These are phyloP conservation scores for Chrysomallon squamiferum DNA, from an alignment of 1,140 invertebrate species.

Conservation along the genomic window DNA sequence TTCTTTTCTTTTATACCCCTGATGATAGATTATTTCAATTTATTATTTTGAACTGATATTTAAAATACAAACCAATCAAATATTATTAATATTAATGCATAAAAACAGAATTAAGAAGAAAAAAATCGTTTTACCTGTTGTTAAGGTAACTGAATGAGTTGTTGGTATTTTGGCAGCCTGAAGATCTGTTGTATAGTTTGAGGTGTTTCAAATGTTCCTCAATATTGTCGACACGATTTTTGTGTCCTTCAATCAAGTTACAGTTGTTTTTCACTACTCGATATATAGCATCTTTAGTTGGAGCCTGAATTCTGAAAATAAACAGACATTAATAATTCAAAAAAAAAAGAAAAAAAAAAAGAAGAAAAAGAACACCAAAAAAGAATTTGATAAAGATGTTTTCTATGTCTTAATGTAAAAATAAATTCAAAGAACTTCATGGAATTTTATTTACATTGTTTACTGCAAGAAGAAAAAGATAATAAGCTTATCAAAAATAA, in stretches of 20 bases:
- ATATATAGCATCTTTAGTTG: slow-evolving; percentile 58
- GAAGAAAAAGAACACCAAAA: too few relatives aligned
- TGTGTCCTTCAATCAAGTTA: slow-evolving; percentile 46
- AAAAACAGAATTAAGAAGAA: not conserved
- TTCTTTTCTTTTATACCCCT: too few relatives aligned
- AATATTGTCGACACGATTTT: slow-evolving; percentile 39
- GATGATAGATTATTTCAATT: too few relatives aligned
- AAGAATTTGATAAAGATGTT: not conserved
- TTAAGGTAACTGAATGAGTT: not conserved
- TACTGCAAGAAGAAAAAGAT: too few relatives aligned
- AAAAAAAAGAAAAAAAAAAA: too few relatives aligned
- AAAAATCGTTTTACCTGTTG: not conserved
- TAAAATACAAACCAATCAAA: too few relatives aligned
- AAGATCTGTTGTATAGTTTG: slow-evolving; percentile 8
- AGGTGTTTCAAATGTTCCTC: slow-evolving; percentile 44
- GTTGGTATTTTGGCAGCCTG: not conserved
- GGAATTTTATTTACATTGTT: not conserved
- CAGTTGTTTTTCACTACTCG: slow-evolving; percentile 56
- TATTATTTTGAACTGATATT: too few relatives aligned
- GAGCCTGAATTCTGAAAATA: slow-evolving; percentile 37
- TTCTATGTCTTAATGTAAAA: not conserved
- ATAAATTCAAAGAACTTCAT: not conserved
- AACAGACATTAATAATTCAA: too few relatives aligned
- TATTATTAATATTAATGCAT: too few relatives aligned
- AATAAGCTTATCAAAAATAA: too few relatives aligned